Base-by-base conservation (phyloP, 2,113 vertebrate species). In the Pipa parva region DNA sequence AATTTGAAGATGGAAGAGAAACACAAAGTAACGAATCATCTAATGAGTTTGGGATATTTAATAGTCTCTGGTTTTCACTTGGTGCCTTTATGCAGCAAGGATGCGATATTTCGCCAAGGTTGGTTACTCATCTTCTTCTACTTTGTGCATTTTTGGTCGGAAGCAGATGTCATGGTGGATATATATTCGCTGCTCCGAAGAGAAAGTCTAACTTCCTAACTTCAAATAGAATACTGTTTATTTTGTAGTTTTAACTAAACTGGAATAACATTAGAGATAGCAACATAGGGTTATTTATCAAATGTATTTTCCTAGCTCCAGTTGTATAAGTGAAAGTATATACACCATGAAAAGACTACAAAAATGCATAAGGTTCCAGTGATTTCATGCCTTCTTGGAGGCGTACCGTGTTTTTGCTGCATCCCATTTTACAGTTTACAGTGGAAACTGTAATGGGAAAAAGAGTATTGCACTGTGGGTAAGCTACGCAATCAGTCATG, bases 21-120 rank as follows among this genome's bases (percentile, higher is more conserved):
- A 95, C 94, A 61, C 97, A 97, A 91, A 98, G 91, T 90, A 98
- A 93, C 75, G 95, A 98, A 85, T 97, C 95, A 71, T 95, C 95
- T 80, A 99, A 98, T 80, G 97, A 99, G 87, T 99, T 99, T 91
- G 95, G 97, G 87, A 99, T 99, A 89, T 98, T 99, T 90, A 99
- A 99, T 93, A 99, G 97, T 85, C 92, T 99, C 79, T 98, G 95
- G 95, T 96, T 96, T 81, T 96, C 93, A 70, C 90, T 96, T 33
- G 93, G 93, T 78, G 93, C 93, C 79, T 96, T 96, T 84, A 96
- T 96, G 93, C 86, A 92, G 78, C 93, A 96, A 86, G 93, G 93
- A 84, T 96, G 93, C 79, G 93, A 96, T 89, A 96, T 96, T 81
- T 96, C 93, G 74, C 93, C 93, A 63, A 91, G 93, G 93, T 96